Conservation (phyloP, 2,113 vertebrate genomes). For the Elaphurus davidianus region DNA sequence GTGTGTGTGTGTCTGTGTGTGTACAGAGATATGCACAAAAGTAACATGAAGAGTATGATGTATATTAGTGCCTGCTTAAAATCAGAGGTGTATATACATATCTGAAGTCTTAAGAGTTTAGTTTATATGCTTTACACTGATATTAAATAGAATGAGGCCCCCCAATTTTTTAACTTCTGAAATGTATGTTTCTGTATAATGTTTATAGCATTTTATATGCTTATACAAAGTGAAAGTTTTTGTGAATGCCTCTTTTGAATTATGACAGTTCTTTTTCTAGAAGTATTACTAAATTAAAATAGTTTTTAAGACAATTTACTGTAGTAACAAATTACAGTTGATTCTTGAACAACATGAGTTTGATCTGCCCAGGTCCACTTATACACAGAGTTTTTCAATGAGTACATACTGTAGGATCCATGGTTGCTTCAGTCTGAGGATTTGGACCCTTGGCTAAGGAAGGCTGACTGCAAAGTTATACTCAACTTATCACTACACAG, state of each 20-base stretch:
- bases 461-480: neutral
- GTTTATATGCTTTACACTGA: neutral
- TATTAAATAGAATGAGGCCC: neutral
- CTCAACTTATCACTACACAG: neutral
- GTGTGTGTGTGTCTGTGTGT: neutral
- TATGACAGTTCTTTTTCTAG: neutral
- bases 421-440: neutral
- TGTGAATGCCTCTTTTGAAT: neutral
- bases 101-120: neutral
- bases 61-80: neutral
- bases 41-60: neutral
- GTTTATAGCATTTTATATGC: constrained; percentile 20
- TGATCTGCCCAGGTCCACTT: neutral
- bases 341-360: neutral
- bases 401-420: neutral
- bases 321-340: neutral
- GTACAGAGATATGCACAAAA: neutral
- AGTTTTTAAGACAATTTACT: neutral
- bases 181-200: neutral
- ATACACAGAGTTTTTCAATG: neutral
- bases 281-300: neutral
- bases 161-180: neutral
- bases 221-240: neutral
- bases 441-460: neutral
- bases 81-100: neutral